Base-by-base conservation (phyloP, 2,797 vertebrate species). In the Silurus lanzhouensis region DNA sequence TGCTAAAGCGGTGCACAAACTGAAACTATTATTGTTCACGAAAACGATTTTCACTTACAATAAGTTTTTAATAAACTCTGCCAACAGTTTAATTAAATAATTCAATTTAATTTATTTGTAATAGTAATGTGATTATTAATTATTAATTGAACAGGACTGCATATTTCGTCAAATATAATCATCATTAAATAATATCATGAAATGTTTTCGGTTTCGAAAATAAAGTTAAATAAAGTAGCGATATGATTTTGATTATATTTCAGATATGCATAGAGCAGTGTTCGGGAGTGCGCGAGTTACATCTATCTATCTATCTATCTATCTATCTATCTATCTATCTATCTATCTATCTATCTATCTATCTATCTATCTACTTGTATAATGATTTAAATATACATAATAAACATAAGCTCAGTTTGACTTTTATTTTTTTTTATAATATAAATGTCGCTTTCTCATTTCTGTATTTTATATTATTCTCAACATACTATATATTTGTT, bases 341-440 rank as follows among this genome's bases (percentile, higher is more conserved):
- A 72, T 72, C 44, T 76, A n/a, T 76, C 58, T 60, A 60, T 60
- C 58, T 60, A 60, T 60, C 58, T 60, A 60, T 60, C 58, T 60
- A 60, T 60, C 13, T 57, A 57, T 57, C 8, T 57, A 57, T 57
- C 55, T 57, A 57, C 14, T 14, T 57, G 14, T 25, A 14, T 14
- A 67, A n/a, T 1, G 15, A 44, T 31, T 38, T 20, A 17, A 19
- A 6, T 1, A 17, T 38, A 38, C 14, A 9, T 31, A 0, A 17
- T 71, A 13, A 46, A 10, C 46, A 71, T 20, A 71, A 44, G 17
- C 17, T 19, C 38, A 66, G 25, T 27, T 66, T 66, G 12, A 66
- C 1, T 64, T 64, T 1, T 64, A 3, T 1, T 22, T n/a, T n/a
- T 9, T 64, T 64, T 64, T n/a, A 25, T 64, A 64, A 64, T 13